Percentiles rank a stretch among this genome's conserved stretches.
These are phyloP conservation scores for Lindbergichthys nudifrons DNA, from an alignment of 2,797 vertebrate genomes.

Conservation along the genomic window DNA sequence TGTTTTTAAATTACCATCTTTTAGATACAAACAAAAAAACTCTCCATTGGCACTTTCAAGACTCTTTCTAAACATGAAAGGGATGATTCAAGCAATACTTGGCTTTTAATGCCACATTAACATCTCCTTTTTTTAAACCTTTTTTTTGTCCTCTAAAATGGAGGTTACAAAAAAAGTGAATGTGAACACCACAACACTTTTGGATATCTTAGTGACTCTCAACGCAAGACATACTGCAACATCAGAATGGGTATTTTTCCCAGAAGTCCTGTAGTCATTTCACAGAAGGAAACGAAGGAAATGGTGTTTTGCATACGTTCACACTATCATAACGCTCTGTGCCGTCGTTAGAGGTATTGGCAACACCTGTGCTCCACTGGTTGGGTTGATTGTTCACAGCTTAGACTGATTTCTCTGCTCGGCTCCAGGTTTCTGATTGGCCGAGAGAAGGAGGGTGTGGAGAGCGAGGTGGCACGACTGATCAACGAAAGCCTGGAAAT, in stretches of 20 bases:
- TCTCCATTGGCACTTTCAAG: background rate
- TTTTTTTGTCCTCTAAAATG: background rate
- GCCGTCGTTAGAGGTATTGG: background rate
- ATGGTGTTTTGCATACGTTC: too few species aligned
- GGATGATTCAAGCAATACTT: background rate
- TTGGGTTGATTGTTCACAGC: slow-evolving; percentile 2
- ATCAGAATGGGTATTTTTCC: background rate
- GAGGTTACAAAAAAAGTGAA: background rate
- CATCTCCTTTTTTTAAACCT: background rate
- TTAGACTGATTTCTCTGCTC: slow-evolving; percentile 11
- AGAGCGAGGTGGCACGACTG: slow-evolving; percentile 93
- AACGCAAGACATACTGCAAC: background rate
- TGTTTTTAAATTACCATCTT: background rate
- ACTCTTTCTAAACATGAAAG: background rate
- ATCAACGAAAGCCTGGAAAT: slow-evolving; percentile 93
- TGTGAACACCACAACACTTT: background rate
- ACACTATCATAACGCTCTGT: too few species aligned
- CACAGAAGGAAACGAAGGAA: background rate
- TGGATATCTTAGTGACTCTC: background rate
- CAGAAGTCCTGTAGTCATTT: background rate
- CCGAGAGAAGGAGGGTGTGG: slow-evolving; percentile 90
- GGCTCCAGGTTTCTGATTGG: slow-evolving; percentile 92
- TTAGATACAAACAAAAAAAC: background rate
- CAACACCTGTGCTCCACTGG: slow-evolving; percentile 16
- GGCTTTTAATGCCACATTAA: background rate